Conservation (phyloP, 2,888 invertebrate species). For the Oxycera nigricornis region DNA sequence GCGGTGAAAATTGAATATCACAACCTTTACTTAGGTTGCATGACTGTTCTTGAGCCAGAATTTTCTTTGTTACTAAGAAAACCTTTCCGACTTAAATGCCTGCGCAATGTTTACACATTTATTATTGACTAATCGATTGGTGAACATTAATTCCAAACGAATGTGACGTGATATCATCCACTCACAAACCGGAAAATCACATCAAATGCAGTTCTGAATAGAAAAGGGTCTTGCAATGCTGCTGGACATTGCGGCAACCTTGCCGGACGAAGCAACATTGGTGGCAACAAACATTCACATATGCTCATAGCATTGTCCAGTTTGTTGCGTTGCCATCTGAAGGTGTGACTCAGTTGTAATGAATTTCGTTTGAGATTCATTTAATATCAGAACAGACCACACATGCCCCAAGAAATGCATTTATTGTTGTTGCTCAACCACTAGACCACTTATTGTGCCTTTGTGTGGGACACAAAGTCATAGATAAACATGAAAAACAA, state of each 20-base stretch:
- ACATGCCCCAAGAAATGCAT: too few relatives aligned
- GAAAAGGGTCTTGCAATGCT: too few relatives aligned
- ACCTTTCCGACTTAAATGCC: too few relatives aligned
- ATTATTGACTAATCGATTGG: background rate
- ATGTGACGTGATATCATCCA: background rate
- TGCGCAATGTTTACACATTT: too few relatives aligned
- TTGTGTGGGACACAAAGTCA: too few relatives aligned
- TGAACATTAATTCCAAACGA: background rate
- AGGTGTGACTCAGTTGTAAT: conserved; percentile 26
- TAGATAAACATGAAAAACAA: too few relatives aligned
- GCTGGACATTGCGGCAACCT: background rate
- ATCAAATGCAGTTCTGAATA: conserved; percentile 32
- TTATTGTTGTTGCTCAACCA: too few relatives aligned
- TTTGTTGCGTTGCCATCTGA: conserved; percentile 10
- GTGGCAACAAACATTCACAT: background rate
- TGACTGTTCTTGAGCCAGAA: too few relatives aligned
- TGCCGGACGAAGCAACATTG: background rate
- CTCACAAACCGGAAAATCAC: conserved; percentile 27
- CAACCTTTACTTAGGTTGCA: too few relatives aligned
- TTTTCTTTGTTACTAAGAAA: too few relatives aligned
- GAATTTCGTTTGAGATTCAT: conserved; percentile 10
- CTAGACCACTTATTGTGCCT: too few relatives aligned
- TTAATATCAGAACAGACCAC: conserved; percentile 11
- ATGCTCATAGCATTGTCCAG: background rate
- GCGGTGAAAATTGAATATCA: too few relatives aligned